phyloP scores from a whole-genome alignment of 2,113 vertebrate species.

The Notothenia rossii region DNA sequence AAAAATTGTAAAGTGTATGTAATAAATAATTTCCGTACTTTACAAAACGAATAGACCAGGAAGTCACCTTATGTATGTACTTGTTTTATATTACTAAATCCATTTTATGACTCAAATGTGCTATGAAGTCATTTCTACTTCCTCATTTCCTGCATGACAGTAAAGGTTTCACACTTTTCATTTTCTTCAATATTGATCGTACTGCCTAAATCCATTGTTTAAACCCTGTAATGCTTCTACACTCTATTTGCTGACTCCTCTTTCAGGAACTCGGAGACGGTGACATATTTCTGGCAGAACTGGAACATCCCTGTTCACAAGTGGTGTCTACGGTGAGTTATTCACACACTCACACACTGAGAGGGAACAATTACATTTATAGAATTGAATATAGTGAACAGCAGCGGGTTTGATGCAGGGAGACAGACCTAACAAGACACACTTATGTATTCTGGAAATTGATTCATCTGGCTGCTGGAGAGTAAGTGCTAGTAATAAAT shows the following conservation, averaged over 20 bases:
- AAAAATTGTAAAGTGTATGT: neutral
- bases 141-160: neutral
- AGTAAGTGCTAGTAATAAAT: conserved; percentile 51
- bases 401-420: conserved; percentile 26
- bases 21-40: neutral
- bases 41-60: neutral
- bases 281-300: conserved; percentile 96
- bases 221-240: conserved; percentile 12
- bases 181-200: conserved; percentile 40
- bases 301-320: conserved; percentile 97
- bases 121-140: neutral
- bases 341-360: conserved; percentile 41
- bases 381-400: conserved; percentile 33
- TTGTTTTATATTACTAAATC: neutral
- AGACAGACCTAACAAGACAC: conserved; percentile 44
- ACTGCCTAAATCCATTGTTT: conserved; percentile 34
- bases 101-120: neutral
- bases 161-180: neutral
- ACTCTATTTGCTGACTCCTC: conserved; percentile 37
- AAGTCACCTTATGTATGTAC: neutral
- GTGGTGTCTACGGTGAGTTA: conserved; percentile 91
- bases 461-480: conserved; percentile 47
- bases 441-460: conserved; percentile 49
- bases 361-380: conserved; percentile 51
- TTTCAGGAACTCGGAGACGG: conserved; percentile 90